A percentile compares a stretch with the other conserved stretches of the same genome.
phyloP scores from a whole-genome alignment of 2,113 vertebrate species.

The Lepus americanus region DNA sequence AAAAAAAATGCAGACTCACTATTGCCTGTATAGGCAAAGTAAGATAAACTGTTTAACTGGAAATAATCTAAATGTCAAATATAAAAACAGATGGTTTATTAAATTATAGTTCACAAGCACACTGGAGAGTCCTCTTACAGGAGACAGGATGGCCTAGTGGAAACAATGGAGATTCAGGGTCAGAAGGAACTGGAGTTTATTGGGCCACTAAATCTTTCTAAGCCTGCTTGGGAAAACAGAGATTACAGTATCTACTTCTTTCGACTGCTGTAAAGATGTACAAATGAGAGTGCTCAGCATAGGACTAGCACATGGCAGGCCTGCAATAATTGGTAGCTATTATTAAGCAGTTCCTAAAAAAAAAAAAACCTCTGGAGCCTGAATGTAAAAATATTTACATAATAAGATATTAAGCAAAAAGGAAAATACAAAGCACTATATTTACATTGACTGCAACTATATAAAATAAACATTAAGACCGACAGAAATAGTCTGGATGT shows the following conservation, averaged over 20 bases:
- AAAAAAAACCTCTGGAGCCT: constrained; percentile 62
- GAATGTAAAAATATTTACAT: constrained; percentile 63
- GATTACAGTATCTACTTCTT: constrained; percentile 9
- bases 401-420: constrained; percentile 56
- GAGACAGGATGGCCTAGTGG: background rate
- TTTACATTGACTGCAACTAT: constrained; percentile 31
- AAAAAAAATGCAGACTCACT: background rate
- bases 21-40: background rate
- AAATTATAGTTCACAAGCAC: background rate
- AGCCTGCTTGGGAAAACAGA: background rate
- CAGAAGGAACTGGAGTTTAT: background rate
- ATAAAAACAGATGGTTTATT: background rate
- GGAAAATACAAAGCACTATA: constrained; percentile 47
- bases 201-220: background rate
- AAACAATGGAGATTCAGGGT: background rate
- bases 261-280: background rate
- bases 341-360: constrained; percentile 59
- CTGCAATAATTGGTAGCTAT: constrained; percentile 48
- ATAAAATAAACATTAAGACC: constrained; percentile 7
- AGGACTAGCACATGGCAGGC: background rate
- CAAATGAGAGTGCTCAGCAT: constrained; percentile 37
- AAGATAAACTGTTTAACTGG: background rate
- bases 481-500: constrained; percentile 28
- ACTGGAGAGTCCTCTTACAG: background rate
- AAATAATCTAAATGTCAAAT: constrained; percentile 26